phyloP scores from a whole-genome alignment of 37 sponge, comb jelly and placozoan species.

The Dysidea cf. avara region DNA sequence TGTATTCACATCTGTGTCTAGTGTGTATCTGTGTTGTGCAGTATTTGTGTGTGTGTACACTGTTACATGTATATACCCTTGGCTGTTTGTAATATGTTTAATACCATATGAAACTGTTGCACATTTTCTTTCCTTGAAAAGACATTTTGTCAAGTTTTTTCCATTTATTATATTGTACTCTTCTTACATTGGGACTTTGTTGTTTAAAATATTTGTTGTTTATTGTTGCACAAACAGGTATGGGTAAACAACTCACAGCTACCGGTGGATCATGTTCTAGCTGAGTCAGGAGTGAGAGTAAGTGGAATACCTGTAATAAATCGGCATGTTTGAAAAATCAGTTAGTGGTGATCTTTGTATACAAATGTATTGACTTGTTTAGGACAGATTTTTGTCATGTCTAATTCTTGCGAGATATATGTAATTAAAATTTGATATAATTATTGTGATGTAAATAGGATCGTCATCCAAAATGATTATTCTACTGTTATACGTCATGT shows the following conservation, averaged over 20 bases:
- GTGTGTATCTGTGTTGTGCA: no score
- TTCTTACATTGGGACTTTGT: no score
- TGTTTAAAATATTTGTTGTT: no score
- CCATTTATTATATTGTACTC: no score
- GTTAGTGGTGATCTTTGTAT: background rate
- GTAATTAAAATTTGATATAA: background rate
- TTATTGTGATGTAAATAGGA: background rate
- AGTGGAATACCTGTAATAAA: background rate
- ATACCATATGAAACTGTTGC: no score
- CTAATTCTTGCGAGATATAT: background rate
- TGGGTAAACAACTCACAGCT: slow-evolving; percentile 95
- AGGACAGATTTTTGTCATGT: background rate
- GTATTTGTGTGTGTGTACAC: no score
- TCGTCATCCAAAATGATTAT: background rate
- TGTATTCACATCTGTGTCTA: no score
- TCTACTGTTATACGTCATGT: background rate
- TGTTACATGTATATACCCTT: no score
- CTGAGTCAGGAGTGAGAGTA: slow-evolving; percentile 92
- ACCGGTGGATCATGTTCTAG: slow-evolving; percentile 87
- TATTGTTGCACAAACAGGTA: slow-evolving; percentile 57
- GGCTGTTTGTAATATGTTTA: no score
- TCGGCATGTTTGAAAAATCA: background rate
- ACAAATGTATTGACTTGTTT: no score
- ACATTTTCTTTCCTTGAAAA: no score
- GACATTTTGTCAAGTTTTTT: no score